Percentiles rank a stretch among this genome's conserved stretches.
Evolutionary conservation across 1,140 invertebrate species (phyloP).

Genomic region (Drosophila yakuba): DNA sequence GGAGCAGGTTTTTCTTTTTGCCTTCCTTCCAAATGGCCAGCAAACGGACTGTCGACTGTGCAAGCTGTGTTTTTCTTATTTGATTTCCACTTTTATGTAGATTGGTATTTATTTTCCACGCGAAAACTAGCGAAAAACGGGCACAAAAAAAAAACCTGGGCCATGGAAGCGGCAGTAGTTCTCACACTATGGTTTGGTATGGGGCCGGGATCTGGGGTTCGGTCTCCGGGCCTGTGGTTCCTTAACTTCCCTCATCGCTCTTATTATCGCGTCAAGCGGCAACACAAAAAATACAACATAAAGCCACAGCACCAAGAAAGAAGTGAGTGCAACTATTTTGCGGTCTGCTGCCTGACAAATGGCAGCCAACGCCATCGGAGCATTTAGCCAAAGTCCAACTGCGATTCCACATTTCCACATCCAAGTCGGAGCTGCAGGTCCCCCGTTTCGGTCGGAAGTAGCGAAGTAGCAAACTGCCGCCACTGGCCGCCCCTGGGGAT

Average conservation of each 20-base stretch:
- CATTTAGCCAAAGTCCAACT: conserved; percentile 77
- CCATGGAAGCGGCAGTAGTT: conserved; percentile 51
- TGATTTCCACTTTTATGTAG: conserved; percentile 82
- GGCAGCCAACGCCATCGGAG: conserved; percentile 75
- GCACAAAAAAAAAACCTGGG: conserved; percentile 21
- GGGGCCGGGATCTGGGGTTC: conserved; percentile 31
- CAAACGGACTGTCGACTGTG: conserved; percentile 50
- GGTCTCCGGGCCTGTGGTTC: conserved; percentile 48
- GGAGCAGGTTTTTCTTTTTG: conserved; percentile 64
- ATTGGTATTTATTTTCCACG: conserved; percentile 82
- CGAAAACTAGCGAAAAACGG: conserved; percentile 63
- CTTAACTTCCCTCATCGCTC: conserved; percentile 75
- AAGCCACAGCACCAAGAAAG: conserved; percentile 41
- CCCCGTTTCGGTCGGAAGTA: conserved; percentile 40
- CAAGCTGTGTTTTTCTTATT: conserved; percentile 70
- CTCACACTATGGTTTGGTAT: conserved; percentile 62
- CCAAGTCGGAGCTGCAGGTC: conserved; percentile 17
- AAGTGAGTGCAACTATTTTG: conserved; percentile 76
- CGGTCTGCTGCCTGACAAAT: conserved; percentile 80
- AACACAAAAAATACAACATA: conserved; percentile 19
- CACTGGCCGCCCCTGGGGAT: conserved; percentile 37
- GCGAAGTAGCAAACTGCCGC: conserved; percentile 32
- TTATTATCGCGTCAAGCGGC: conserved; percentile 79
- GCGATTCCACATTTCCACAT: conserved; percentile 26
- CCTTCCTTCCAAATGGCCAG: conserved; percentile 53